phyloP scores from a whole-genome alignment of 1,140 invertebrate species.

The Drosophila arawakana region DNA sequence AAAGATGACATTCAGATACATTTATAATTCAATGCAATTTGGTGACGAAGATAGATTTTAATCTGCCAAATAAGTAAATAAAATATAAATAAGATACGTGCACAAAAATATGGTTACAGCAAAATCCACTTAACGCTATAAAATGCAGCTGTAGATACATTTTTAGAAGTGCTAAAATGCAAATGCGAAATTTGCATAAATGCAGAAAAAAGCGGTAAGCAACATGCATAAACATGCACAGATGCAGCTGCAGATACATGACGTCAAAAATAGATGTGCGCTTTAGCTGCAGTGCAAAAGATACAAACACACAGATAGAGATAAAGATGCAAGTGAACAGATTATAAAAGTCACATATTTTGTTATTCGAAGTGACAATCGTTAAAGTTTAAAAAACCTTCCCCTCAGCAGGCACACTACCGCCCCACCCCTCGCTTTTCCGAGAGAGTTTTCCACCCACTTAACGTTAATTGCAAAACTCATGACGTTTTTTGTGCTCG shows the following conservation, averaged over 20 bases:
- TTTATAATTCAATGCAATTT: too few relatives aligned
- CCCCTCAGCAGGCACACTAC: neutral
- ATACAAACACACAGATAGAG: neutral
- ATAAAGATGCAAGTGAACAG: neutral
- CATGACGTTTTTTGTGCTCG: constrained; percentile 39
- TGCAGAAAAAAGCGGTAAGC: neutral
- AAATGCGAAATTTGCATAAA: neutral
- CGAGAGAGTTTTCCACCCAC: constrained; percentile 26
- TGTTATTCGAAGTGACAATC: too few relatives aligned
- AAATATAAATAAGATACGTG: too few relatives aligned
- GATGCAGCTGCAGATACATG: neutral
- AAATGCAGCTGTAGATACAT: neutral
- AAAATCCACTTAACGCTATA: too few relatives aligned
- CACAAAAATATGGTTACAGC: too few relatives aligned
- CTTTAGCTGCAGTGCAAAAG: neutral
- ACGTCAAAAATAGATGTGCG: too few relatives aligned
- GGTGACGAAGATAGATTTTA: too few relatives aligned
- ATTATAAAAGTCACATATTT: neutral
- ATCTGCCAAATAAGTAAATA: too few relatives aligned
- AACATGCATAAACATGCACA: neutral
- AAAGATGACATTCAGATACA: too few relatives aligned
- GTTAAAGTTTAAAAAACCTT: too few relatives aligned
- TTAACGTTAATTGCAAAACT: constrained; percentile 72
- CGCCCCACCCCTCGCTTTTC: neutral
- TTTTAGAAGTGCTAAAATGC: neutral